Conservation (phyloP, 2,113 vertebrate genomes). For the Cariama cristata region DNA sequence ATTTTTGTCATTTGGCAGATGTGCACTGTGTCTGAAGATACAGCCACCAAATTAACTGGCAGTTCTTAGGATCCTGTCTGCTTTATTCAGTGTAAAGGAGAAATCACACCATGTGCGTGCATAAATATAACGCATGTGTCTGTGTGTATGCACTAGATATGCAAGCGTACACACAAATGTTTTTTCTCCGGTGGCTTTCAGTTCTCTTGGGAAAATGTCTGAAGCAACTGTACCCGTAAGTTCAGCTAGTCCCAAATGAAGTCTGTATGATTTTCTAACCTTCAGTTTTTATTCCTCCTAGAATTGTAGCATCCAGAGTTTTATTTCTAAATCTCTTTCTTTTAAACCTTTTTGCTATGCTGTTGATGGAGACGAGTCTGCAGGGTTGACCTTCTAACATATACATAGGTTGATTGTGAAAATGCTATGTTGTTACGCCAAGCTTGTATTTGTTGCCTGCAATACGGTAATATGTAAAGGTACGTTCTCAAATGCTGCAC, state of each 20-base stretch:
- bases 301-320: neutral
- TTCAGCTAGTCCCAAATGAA: neutral
- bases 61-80: neutral
- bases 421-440: neutral
- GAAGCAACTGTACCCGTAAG: neutral
- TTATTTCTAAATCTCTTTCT: neutral
- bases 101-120: rapidly evolving
- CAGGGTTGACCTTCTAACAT: neutral
- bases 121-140: neutral
- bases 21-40: neutral
- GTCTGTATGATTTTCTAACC: neutral
- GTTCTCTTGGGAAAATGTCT: neutral
- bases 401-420: neutral
- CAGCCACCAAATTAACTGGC: neutral
- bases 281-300: neutral
- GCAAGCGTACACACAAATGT: neutral
- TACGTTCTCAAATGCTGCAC: neutral
- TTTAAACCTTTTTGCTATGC: neutral
- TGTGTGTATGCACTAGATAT: neutral
- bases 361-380: neutral
- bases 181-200: neutral
- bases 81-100: neutral
- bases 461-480: neutral
- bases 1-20: neutral
- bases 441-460: neutral